Conservation (phyloP, 1,140 invertebrate genomes). For the Caenorhabditis brenneri region DNA sequence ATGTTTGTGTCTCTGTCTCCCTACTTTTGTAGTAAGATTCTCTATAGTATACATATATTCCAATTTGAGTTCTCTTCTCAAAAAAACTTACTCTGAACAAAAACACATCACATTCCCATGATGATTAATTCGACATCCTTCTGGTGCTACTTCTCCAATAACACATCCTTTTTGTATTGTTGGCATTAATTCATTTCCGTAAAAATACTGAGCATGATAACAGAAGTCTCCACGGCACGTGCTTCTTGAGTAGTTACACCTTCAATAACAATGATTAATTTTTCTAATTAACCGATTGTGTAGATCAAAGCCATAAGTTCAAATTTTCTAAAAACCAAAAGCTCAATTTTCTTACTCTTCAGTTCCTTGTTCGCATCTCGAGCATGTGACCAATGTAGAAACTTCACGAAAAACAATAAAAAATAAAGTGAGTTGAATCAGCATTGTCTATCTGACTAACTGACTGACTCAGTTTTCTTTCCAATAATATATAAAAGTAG, state of each 20-base stretch:
- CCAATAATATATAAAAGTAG: background rate
- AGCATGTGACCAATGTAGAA: background rate
- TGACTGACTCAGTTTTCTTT: background rate
- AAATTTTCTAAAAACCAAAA: no score
- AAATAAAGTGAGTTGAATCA: constrained; percentile 8
- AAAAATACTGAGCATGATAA: constrained; percentile 27
- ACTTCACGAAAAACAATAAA: background rate
- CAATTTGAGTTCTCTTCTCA: no score
- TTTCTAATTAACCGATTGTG: background rate
- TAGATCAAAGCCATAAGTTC: no score
- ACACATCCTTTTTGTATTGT: constrained; percentile 40
- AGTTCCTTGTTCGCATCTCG: constrained; percentile 15
- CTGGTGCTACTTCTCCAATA: background rate
- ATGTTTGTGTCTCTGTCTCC: background rate
- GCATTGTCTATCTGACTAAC: background rate
- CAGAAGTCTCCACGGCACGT: constrained; percentile 17
- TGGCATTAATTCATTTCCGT: constrained; percentile 23
- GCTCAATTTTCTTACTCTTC: constrained; percentile 3
- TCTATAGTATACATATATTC: no score
- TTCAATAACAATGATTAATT: background rate
- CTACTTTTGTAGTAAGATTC: no score
- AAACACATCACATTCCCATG: constrained; percentile 28
- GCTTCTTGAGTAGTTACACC: background rate
- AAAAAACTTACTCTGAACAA: constrained; percentile 1
- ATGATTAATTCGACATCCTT: constrained; percentile 19